phyloP scores from a whole-genome alignment of 2,797 vertebrate species.

The Nannoperca australis region DNA sequence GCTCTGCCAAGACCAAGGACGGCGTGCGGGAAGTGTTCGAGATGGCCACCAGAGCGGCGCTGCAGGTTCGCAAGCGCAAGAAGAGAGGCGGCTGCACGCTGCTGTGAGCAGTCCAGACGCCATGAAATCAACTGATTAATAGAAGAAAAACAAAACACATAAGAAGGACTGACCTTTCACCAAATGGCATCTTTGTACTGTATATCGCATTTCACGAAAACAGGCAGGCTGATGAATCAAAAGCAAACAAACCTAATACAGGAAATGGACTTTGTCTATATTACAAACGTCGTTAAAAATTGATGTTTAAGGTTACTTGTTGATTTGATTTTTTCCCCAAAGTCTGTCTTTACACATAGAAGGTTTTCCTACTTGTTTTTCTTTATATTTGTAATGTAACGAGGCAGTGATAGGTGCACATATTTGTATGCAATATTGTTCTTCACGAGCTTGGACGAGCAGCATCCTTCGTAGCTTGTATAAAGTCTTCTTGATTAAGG shows the following conservation, averaged over 20 bases:
- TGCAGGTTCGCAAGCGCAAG: constrained; percentile 95
- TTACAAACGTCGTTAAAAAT: constrained; percentile 68
- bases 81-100: constrained; percentile 90
- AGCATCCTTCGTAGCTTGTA: constrained; percentile 43
- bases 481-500: constrained; percentile 32
- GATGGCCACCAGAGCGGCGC: constrained; percentile 96
- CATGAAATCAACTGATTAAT: constrained; percentile 50
- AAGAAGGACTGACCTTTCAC: constrained; percentile 77
- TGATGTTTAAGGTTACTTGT: constrained; percentile 55
- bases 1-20: constrained; percentile 98
- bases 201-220: constrained; percentile 77
- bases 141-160: constrained; percentile 37
- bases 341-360: constrained; percentile 49
- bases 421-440: constrained; percentile 65
- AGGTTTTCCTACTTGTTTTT: constrained; percentile 58
- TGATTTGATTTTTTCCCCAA: constrained; percentile 53
- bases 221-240: constrained; percentile 49
- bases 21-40: constrained; percentile 97
- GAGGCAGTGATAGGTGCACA: constrained; percentile 66
- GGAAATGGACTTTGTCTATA: constrained; percentile 74
- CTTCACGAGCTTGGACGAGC: constrained; percentile 41
- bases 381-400: constrained; percentile 58
- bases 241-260: constrained; percentile 56
- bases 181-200: constrained; percentile 84
- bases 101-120: constrained; percentile 83